phyloP scores from a whole-genome alignment of 2,888 invertebrate genomes.

The Andrena trimmerana region DNA sequence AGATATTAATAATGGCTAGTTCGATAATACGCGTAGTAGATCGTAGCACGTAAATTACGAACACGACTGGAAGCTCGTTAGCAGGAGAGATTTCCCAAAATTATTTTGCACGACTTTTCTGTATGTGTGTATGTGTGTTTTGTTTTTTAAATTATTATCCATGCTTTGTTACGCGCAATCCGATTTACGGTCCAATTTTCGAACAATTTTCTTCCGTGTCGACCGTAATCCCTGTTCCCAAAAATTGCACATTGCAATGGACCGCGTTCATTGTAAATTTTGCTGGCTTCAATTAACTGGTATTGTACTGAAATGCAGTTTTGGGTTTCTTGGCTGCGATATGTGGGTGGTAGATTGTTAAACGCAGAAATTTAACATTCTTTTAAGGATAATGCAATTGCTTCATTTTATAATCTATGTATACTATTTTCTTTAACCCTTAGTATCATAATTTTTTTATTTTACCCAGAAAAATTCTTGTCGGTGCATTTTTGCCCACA shows the following conservation, averaged over 20 bases:
- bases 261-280: too few relatives aligned
- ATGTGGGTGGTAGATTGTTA: too few relatives aligned
- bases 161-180: not conserved
- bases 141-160: not conserved
- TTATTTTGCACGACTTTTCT: not conserved
- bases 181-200: not conserved
- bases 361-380: too few relatives aligned
- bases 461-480: too few relatives aligned
- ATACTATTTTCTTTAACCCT: too few relatives aligned
- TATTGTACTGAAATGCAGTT: too few relatives aligned
- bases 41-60: conserved; percentile 5
- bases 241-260: not conserved
- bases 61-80: not conserved
- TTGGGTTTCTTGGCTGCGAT: too few relatives aligned
- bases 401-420: too few relatives aligned
- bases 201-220: not conserved
- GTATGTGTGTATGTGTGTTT: not conserved
- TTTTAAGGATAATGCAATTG: too few relatives aligned
- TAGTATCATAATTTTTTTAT: too few relatives aligned
- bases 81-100: not conserved
- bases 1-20: conserved; percentile 27
- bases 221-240: not conserved
- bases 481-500: too few relatives aligned
- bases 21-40: conserved; percentile 31
- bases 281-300: too few relatives aligned